Evolutionary conservation across 2,797 vertebrate genomes (phyloP).

Genomic region (Acanthurus lineatus): DNA sequence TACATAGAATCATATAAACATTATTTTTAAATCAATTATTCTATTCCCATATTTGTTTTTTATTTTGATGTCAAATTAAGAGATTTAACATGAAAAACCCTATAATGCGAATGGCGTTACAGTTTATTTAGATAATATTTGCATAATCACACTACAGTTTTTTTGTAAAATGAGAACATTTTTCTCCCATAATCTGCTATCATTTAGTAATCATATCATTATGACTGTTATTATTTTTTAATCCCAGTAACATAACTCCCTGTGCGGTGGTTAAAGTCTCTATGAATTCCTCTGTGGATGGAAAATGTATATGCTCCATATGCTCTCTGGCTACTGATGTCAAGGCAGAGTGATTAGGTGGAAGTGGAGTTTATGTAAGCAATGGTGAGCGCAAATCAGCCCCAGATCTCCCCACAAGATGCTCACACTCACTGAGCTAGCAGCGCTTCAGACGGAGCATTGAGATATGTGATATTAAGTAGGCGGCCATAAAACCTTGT

Average conservation of each 20-base stretch:
- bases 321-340: constrained; percentile 78
- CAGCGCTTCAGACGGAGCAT: constrained; percentile 57
- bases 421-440: constrained; percentile 59
- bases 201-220: constrained; percentile 61
- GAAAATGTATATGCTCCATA: constrained; percentile 72
- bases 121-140: constrained; percentile 52
- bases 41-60: constrained; percentile 9
- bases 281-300: constrained; percentile 65
- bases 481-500: constrained; percentile 74
- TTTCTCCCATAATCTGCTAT: constrained; percentile 50
- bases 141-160: constrained; percentile 55
- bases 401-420: constrained; percentile 79
- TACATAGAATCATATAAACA: constrained; percentile 17
- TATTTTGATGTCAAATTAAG: constrained; percentile 25
- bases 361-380: constrained; percentile 82
- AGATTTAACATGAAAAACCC: constrained; percentile 34
- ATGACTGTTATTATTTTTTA: constrained; percentile 52
- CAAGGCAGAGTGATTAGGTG: constrained; percentile 86
- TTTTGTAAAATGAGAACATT: constrained; percentile 34
- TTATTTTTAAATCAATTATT: background rate
- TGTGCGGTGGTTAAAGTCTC: constrained; percentile 48
- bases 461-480: constrained; percentile 82
- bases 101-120: constrained; percentile 25
- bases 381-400: constrained; percentile 78
- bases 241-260: constrained; percentile 55